These are phyloP conservation scores for Nasonia longicornis DNA, from an alignment of 1,140 invertebrate species.

Conservation along the genomic window DNA sequence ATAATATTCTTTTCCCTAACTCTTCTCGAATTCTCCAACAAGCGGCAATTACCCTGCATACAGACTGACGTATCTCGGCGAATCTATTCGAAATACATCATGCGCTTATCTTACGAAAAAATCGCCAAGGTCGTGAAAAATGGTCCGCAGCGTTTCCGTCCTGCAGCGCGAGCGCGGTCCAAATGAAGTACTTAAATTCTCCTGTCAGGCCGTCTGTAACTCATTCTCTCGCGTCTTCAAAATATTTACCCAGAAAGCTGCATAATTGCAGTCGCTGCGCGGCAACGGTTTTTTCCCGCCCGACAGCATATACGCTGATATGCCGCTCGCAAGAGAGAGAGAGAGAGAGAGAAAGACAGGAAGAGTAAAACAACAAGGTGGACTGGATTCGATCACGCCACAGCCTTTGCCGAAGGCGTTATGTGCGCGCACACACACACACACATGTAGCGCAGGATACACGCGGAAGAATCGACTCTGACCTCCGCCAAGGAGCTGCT, in stretches of 20 bases:
- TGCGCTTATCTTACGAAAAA: not conserved
- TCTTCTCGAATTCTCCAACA: not conserved
- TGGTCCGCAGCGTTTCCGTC: too few relatives aligned
- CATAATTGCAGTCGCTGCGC: not conserved
- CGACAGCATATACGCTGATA: not conserved
- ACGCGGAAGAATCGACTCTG: slow-evolving; percentile 24
- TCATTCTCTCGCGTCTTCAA: slow-evolving; percentile 2
- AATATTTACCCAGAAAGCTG: slow-evolving; percentile 7
- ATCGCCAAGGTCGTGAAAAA: too few relatives aligned
- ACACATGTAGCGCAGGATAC: slow-evolving; percentile 25
- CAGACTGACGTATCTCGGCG: too few relatives aligned
- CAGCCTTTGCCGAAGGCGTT: slow-evolving; percentile 38
- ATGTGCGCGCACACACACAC: not conserved
- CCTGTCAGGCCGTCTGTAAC: not conserved
- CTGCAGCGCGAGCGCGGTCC: too few relatives aligned
- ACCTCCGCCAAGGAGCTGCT: slow-evolving; percentile 27
- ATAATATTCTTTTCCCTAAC: not conserved
- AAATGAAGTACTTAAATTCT: too few relatives aligned
- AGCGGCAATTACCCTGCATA: not conserved
- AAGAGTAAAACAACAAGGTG: slow-evolving; percentile 17
- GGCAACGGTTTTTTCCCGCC: not conserved
- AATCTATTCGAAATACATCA: not conserved
- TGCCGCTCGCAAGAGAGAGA: not conserved
- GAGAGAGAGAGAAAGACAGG: not conserved
- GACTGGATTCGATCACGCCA: slow-evolving; percentile 48